Conservation (phyloP, 37 sponge, comb jelly and placozoan species). For the Bolinopsis microptera region DNA sequence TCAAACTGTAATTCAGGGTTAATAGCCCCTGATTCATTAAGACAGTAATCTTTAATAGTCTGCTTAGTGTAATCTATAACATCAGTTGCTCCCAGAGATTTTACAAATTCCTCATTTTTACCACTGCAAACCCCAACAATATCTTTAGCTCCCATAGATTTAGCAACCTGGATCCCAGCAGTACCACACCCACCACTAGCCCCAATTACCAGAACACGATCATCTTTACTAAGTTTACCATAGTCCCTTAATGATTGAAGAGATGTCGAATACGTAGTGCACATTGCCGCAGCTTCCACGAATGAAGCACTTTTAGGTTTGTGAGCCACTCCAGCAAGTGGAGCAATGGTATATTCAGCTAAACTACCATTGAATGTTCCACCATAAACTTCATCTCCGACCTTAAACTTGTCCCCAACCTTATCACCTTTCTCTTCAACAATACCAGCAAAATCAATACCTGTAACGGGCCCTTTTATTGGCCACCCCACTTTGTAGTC, state of each 20-base stretch:
- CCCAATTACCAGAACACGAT: constrained; percentile 21
- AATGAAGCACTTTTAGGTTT: neutral
- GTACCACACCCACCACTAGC: constrained; percentile 60
- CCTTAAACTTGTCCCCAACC: neutral
- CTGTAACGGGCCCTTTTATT: neutral
- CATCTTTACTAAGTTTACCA: neutral
- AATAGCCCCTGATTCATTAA: neutral
- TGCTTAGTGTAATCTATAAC: constrained; percentile 55
- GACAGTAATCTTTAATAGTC: neutral
- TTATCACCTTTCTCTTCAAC: neutral
- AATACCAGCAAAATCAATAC: constrained; percentile 49
- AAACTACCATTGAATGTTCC: neutral
- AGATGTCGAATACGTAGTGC: neutral
- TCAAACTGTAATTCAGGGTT: constrained; percentile 22
- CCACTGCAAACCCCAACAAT: constrained; percentile 61
- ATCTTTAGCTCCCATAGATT: constrained; percentile 29
- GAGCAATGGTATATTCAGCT: neutral
- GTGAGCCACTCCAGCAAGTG: neutral
- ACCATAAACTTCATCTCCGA: constrained; percentile 58
- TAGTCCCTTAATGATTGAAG: constrained; percentile 26
- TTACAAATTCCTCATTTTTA: constrained; percentile 16
- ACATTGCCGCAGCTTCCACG: constrained; percentile 6
- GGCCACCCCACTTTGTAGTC: constrained; percentile 1
- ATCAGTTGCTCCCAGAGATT: constrained; percentile 38
- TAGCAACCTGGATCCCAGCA: constrained; percentile 1